Evolutionary conservation across 2,797 vertebrate species (phyloP).

Genomic region (Otus scops): DNA sequence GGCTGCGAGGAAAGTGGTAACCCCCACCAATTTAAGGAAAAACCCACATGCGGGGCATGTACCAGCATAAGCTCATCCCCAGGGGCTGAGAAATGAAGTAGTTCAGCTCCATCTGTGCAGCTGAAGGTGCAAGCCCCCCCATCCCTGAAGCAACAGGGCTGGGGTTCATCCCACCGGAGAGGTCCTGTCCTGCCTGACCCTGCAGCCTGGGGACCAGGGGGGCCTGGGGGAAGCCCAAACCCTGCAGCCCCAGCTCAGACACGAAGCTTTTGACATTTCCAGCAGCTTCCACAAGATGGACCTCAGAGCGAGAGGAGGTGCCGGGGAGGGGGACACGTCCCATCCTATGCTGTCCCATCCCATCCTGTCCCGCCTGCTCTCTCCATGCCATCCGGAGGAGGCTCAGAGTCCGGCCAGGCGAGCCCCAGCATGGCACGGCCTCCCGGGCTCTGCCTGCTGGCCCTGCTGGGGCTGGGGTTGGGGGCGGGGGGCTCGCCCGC

Average conservation of each 20-base stretch:
- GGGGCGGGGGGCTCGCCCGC: conserved; percentile 75
- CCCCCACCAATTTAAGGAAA: background rate
- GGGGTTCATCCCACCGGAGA: accelerated
- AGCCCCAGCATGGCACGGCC: conserved; percentile 14
- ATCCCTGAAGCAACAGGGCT: accelerated
- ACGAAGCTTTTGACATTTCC: conserved; percentile 38
- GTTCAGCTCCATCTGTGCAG: background rate
- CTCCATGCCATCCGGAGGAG: background rate
- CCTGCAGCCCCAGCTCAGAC: accelerated
- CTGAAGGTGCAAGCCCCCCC: background rate
- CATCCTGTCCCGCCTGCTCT: background rate
- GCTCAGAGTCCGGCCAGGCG: background rate
- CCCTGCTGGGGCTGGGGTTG: background rate
- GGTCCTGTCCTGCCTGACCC: background rate
- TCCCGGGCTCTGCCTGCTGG: conserved; percentile 30
- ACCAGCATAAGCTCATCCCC: background rate
- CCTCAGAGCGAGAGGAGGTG: conserved; percentile 54
- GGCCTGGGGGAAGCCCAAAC: background rate
- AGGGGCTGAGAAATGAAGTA: background rate
- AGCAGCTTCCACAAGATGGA: conserved; percentile 72
- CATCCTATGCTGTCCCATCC: background rate
- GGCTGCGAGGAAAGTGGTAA: background rate
- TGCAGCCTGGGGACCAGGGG: accelerated
- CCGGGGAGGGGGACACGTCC: background rate
- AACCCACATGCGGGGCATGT: accelerated